These are phyloP conservation scores for Brassicogethes aeneus DNA, from an alignment of 2,888 invertebrate species.

Conservation along the genomic window DNA sequence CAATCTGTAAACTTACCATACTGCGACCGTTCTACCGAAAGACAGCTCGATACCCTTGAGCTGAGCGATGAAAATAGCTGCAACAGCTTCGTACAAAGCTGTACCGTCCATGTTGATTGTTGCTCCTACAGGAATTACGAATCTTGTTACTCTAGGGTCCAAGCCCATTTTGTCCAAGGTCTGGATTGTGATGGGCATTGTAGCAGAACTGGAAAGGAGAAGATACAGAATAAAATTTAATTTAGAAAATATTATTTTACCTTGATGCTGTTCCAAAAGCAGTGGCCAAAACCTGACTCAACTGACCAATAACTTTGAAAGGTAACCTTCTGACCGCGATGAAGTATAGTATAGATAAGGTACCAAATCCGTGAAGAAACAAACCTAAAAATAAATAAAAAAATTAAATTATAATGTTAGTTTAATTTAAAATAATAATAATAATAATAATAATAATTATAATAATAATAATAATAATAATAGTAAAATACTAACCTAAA, in stretches of 20 bases:
- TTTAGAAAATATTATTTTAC: conserved; percentile 31
- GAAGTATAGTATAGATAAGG: conserved; percentile 81
- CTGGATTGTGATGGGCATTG: conserved; percentile 77
- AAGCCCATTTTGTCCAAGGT: conserved; percentile 80
- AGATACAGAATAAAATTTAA: background rate
- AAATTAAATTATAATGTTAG: too few species aligned
- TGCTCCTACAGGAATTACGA: conserved; percentile 94
- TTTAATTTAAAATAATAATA: too few species aligned
- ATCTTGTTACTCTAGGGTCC: conserved; percentile 84
- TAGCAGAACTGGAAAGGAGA: conserved; percentile 61
- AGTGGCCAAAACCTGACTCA: conserved; percentile 87
- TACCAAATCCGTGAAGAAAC: conserved; percentile 83
- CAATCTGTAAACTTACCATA: conserved; percentile 60
- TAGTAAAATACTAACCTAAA: too few species aligned
- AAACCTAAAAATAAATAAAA: too few species aligned
- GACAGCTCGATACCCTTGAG: conserved; percentile 72
- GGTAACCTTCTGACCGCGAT: conserved; percentile 75
- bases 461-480: too few species aligned
- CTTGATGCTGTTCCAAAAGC: conserved; percentile 95
- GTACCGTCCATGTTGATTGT: conserved; percentile 99
- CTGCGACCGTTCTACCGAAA: conserved; percentile 82
- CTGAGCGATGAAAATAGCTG: conserved; percentile 96
- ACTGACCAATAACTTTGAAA: conserved; percentile 67
- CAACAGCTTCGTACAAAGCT: conserved; percentile 95
- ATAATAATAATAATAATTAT: too few species aligned